These are phyloP conservation scores for Microcebus jonahi DNA, from an alignment of 2,113 vertebrate genomes.

Conservation along the genomic window DNA sequence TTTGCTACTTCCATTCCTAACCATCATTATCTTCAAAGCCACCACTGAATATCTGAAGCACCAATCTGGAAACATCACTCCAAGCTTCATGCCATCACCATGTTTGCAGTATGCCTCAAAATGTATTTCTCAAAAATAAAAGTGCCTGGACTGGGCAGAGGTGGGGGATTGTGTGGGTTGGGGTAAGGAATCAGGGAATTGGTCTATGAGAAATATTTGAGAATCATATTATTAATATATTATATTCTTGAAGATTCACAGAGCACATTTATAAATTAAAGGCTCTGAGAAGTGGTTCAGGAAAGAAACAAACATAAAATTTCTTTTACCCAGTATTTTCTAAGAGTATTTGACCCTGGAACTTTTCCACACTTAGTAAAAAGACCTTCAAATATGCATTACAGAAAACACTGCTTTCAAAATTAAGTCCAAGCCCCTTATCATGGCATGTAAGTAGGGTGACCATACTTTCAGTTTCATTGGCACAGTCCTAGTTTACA, in stretches of 20 bases:
- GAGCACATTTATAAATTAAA: background rate
- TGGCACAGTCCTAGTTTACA: background rate
- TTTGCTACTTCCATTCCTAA: background rate
- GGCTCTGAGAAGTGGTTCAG: background rate
- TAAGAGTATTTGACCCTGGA: background rate
- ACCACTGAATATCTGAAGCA: background rate
- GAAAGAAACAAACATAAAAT: background rate
- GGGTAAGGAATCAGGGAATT: background rate
- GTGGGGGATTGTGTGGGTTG: no score
- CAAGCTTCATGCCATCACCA: background rate
- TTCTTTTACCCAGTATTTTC: background rate
- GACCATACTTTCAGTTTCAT: background rate
- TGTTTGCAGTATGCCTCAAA: background rate
- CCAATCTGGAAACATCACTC: background rate
- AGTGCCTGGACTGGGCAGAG: background rate
- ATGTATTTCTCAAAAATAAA: background rate
- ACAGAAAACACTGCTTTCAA: background rate
- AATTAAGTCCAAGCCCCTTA: background rate
- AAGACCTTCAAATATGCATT: background rate
- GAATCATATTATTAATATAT: background rate
- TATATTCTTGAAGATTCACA: background rate
- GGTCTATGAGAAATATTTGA: background rate
- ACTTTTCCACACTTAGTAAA: background rate
- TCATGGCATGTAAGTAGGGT: background rate
- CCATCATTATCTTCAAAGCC: background rate